Evolutionary conservation across 2,888 invertebrate species (phyloP).

Genomic region (Cyclophora albipunctata): DNA sequence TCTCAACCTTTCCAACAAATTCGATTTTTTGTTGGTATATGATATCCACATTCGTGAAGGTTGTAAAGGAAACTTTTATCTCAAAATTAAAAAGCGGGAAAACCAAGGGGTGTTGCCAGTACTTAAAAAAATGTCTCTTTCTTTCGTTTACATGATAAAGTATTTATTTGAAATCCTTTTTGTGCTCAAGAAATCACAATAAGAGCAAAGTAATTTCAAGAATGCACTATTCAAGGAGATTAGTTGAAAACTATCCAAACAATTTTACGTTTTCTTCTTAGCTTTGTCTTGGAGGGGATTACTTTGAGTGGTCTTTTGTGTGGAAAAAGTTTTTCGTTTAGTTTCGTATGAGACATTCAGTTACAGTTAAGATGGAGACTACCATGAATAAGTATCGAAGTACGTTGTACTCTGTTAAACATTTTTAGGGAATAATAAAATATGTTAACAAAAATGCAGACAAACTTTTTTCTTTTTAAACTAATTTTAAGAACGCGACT

Average conservation of each 20-base stretch:
- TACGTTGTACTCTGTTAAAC: too few species aligned
- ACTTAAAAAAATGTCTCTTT: constrained; percentile 7
- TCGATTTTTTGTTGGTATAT: too few species aligned
- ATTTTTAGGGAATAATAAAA: too few species aligned
- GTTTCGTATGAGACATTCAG: too few species aligned
- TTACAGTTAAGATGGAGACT: too few species aligned
- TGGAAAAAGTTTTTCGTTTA: not conserved
- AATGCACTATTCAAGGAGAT: constrained; percentile 8
- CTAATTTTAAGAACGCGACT: too few species aligned
- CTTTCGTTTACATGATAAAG: constrained; percentile 9
- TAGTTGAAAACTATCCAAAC: constrained; percentile 4
- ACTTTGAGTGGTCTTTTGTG: not conserved
- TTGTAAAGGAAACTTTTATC: too few species aligned
- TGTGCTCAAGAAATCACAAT: constrained; percentile 1
- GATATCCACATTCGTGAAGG: too few species aligned
- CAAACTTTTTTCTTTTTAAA: too few species aligned
- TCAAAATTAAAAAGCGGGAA: constrained; percentile 1
- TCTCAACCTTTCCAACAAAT: too few species aligned
- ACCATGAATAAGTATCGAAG: too few species aligned
- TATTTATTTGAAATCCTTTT: not conserved
- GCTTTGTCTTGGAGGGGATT: constrained; percentile 1
- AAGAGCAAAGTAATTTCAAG: constrained; percentile 5
- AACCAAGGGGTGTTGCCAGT: constrained; percentile 21
- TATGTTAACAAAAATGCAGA: too few species aligned
- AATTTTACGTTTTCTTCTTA: not conserved